Conservation (phyloP, 2,888 invertebrate genomes). For the Hydrotaea cyrtoneurina region DNA sequence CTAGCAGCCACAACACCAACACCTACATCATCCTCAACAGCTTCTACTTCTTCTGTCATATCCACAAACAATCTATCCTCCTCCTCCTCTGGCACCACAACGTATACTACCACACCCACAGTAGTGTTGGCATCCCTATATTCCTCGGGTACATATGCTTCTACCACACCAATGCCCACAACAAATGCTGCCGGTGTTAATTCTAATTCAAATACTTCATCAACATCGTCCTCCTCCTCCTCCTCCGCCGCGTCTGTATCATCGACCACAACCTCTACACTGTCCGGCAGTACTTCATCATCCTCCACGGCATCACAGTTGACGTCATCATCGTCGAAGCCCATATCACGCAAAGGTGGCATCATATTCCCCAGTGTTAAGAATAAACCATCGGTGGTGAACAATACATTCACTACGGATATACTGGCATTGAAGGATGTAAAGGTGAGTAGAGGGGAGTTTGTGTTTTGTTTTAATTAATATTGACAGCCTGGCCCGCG, state of each 20-base stretch:
- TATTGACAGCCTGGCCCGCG: too few relatives aligned
- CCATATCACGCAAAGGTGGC: conserved; percentile 86
- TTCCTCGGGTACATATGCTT: conserved; percentile 68
- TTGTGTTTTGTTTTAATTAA: too few relatives aligned
- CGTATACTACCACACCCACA: conserved; percentile 54
- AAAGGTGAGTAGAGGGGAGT: conserved; percentile 86
- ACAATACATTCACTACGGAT: conserved; percentile 91
- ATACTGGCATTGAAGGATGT: conserved; percentile 89
- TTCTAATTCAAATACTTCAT: conserved; percentile 67
- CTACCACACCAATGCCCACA: conserved; percentile 73
- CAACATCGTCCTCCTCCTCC: conserved; percentile 54
- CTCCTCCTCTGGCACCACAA: conserved; percentile 47
- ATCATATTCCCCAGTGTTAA: conserved; percentile 95
- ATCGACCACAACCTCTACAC: conserved; percentile 17
- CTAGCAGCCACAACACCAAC: conserved; percentile 73
- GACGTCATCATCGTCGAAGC: conserved; percentile 76
- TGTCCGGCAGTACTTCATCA: conserved; percentile 66
- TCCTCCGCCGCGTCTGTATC: conserved; percentile 41
- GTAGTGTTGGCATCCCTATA: conserved; percentile 69
- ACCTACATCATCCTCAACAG: conserved; percentile 73
- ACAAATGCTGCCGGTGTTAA: conserved; percentile 77
- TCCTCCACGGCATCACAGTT: conserved; percentile 71
- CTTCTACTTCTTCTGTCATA: conserved; percentile 56
- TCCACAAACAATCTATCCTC: conserved; percentile 60
- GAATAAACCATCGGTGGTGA: conserved; percentile 93